These are phyloP conservation scores for Leptopterna dolabrata DNA, from an alignment of 2,888 invertebrate species.

Conservation along the genomic window DNA sequence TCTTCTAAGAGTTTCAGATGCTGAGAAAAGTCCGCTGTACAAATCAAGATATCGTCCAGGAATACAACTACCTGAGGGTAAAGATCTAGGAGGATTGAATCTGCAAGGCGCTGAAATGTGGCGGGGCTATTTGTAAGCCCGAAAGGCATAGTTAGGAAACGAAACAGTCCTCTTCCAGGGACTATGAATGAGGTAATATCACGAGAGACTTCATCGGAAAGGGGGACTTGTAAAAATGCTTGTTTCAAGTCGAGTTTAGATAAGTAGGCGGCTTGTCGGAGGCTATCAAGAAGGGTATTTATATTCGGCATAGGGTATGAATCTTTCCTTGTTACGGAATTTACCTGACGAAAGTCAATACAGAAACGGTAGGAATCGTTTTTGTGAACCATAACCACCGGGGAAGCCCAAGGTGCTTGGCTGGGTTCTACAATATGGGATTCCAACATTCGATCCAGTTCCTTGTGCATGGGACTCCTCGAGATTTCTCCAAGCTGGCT, in stretches of 20 bases:
- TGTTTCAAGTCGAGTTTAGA: no score
- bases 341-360: constrained; percentile 66
- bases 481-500: neutral
- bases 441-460: neutral
- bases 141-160: no score
- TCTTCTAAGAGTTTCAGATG: neutral
- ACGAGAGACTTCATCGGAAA: constrained; percentile 51
- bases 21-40: neutral
- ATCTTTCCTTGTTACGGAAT: constrained; percentile 57
- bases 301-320: constrained; percentile 25
- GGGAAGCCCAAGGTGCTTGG: constrained; percentile 12
- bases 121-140: constrained; percentile 57
- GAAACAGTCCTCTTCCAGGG: constrained; percentile 63
- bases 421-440: constrained; percentile 1
- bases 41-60: constrained; percentile 42
- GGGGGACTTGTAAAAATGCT: constrained; percentile 35
- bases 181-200: constrained; percentile 65
- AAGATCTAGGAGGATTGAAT: constrained; percentile 51
- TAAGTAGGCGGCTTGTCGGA: neutral
- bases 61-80: constrained; percentile 17
- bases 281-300: neutral
- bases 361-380: constrained; percentile 64
- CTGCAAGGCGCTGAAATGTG: constrained; percentile 63
- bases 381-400: constrained; percentile 35
- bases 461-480: neutral